Evolutionary conservation across 2,113 vertebrate species (phyloP).

Genomic region (Neotragus moschatus): DNA sequence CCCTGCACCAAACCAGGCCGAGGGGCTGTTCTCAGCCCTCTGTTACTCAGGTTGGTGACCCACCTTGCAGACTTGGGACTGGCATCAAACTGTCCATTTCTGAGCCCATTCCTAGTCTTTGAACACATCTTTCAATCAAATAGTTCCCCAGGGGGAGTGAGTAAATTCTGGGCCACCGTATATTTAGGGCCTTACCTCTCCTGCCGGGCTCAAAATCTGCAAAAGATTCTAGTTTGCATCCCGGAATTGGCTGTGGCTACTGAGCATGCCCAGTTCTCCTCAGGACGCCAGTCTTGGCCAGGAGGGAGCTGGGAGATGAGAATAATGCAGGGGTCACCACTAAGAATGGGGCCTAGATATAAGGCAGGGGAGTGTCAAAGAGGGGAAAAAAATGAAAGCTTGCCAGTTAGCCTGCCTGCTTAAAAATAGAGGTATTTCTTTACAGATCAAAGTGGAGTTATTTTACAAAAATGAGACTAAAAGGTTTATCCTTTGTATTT

Average conservation of each 20-base stretch:
- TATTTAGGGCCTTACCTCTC: constrained; percentile 60
- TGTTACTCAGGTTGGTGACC: constrained; percentile 24
- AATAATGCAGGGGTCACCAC: constrained; percentile 15
- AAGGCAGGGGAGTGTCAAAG: background rate
- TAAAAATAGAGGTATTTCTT: background rate
- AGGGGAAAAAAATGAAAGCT: background rate
- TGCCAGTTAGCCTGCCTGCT: background rate
- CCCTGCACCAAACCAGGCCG: constrained; percentile 40
- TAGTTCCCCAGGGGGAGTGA: background rate
- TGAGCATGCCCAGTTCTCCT: constrained; percentile 69
- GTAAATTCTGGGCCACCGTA: constrained; percentile 40
- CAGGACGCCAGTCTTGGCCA: constrained; percentile 25
- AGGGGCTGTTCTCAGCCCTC: constrained; percentile 34
- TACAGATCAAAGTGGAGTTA: background rate
- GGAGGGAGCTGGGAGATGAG: constrained; percentile 41
- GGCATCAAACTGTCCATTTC: background rate
- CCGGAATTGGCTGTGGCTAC: constrained; percentile 39
- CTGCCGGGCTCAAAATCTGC: constrained; percentile 28
- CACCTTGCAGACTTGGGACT: constrained; percentile 25
- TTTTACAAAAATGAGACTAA: constrained; percentile 12
- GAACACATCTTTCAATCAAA: constrained; percentile 30
- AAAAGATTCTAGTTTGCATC: constrained; percentile 59
- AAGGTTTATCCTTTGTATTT: background rate
- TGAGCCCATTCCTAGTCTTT: background rate
- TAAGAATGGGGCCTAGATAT: constrained; percentile 36